phyloP scores from a whole-genome alignment of 1,140 invertebrate species.

The Dinoponera quadriceps region DNA sequence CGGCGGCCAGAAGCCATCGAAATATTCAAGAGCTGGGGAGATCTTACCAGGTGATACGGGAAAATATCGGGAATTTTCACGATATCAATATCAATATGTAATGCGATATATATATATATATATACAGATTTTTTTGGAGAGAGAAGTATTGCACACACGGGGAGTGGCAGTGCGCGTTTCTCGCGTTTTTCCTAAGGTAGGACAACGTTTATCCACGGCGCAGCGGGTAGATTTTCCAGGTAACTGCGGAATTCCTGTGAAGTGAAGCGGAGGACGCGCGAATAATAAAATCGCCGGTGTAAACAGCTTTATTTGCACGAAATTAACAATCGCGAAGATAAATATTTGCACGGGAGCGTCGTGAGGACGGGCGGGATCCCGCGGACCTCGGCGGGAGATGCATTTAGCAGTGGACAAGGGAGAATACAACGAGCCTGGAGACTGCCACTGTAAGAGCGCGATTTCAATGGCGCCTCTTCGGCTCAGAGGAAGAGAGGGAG shows the following conservation, averaged over 20 bases:
- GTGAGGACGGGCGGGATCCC: neutral
- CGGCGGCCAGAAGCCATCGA: neutral
- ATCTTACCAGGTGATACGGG: neutral
- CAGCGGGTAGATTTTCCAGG: neutral
- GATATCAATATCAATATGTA: neutral
- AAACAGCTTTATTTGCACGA: slow-evolving; percentile 8
- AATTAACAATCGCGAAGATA: neutral
- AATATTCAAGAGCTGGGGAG: neutral
- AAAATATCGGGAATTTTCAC: neutral
- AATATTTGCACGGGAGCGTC: neutral
- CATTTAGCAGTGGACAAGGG: neutral
- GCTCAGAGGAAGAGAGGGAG: neutral
- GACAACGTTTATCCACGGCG: neutral
- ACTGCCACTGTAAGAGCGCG: neutral
- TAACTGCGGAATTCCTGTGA: neutral
- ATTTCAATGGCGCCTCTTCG: slow-evolving; percentile 3
- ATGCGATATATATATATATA: too few relatives aligned
- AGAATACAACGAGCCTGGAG: neutral
- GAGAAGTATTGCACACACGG: too few relatives aligned
- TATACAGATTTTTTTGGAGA: too few relatives aligned
- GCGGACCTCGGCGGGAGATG: neutral
- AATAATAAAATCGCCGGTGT: slow-evolving; percentile 2
- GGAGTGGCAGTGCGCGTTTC: too few relatives aligned
- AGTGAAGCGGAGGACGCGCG: neutral
- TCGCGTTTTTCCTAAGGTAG: neutral